Base-by-base conservation (phyloP, 35 echinoderm and acorn worm species). In the Ptychodera flava region DNA sequence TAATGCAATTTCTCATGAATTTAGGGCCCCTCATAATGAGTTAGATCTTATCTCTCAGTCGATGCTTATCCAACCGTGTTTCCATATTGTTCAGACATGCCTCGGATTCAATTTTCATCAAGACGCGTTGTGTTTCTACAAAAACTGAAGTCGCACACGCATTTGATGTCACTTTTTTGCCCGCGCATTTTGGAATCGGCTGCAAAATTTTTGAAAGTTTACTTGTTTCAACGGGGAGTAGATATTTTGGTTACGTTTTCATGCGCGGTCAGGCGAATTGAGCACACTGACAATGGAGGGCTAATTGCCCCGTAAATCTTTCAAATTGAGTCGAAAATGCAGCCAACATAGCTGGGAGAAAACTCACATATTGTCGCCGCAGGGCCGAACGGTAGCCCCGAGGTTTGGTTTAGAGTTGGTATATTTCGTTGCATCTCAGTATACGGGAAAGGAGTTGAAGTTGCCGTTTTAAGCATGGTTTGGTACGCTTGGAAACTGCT, bases 1-100 rank as follows among this genome's bases (percentile, higher is more conserved):
- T n/a, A n/a, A n/a, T n/a, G n/a, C n/a, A n/a, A n/a, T n/a, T 64
- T 64, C 45, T 64, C 45, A 64, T 64, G 45, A 64, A 64, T 64
- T 64, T 64, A 64, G 22, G 45, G 45, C 45, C 45, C 22, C 22
- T 12, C 45, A 64, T 64, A 22, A 64, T 64, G 6, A 64, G 6
- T 6, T 64, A 12, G 45, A 64, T 64, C 45, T 64, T 64, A 64
- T 64, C 45, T n/a, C n/a, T n/a, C n/a, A n/a, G n/a, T n/a, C n/a
- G n/a, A n/a, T n/a, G n/a, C n/a, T n/a, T n/a, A n/a, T n/a, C n/a
- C n/a, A n/a, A n/a, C n/a, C n/a, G n/a, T n/a, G n/a, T n/a, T n/a
- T n/a, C n/a, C n/a, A n/a, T n/a, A n/a, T n/a, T n/a, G n/a, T n/a
- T n/a, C n/a, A n/a, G n/a, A n/a, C n/a, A n/a, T n/a, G n/a, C n/a